These are phyloP conservation scores for Scaptomyza flava DNA, from an alignment of 2,888 invertebrate genomes.

Conservation along the genomic window DNA sequence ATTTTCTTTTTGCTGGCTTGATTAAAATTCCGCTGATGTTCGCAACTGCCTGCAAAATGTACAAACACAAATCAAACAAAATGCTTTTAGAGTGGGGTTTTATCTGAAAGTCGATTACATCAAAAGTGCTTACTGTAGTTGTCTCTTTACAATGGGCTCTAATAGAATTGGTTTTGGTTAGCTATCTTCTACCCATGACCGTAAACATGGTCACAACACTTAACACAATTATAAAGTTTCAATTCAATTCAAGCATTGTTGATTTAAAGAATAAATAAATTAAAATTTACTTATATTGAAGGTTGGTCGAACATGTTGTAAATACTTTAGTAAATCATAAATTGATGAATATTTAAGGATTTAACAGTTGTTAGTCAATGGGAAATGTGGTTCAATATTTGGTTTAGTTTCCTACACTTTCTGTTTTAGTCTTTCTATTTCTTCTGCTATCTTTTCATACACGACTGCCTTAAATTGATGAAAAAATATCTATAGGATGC, in stretches of 20 bases:
- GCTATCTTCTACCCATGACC: constrained; percentile 12
- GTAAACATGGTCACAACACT: constrained; percentile 4
- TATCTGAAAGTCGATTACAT: constrained; percentile 20
- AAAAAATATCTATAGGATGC: neutral
- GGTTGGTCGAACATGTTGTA: no score
- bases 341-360: no score
- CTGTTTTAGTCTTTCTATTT: neutral
- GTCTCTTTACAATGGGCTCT: constrained; percentile 10
- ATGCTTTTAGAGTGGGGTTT: constrained; percentile 26
- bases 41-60: constrained; percentile 30
- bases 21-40: constrained; percentile 64
- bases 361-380: neutral
- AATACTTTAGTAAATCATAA: no score
- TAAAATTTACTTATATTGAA: no score
- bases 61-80: constrained; percentile 13
- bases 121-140: constrained; percentile 10
- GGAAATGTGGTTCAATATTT: neutral
- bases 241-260: neutral
- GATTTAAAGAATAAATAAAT: no score
- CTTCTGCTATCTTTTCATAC: neutral
- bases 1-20: constrained; percentile 35
- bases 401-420: neutral
- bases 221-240: neutral
- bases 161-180: constrained; percentile 3
- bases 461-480: neutral